These are phyloP conservation scores for Argyrosomus japonicus DNA, from an alignment of 2,113 vertebrate species.

Conservation along the genomic window DNA sequence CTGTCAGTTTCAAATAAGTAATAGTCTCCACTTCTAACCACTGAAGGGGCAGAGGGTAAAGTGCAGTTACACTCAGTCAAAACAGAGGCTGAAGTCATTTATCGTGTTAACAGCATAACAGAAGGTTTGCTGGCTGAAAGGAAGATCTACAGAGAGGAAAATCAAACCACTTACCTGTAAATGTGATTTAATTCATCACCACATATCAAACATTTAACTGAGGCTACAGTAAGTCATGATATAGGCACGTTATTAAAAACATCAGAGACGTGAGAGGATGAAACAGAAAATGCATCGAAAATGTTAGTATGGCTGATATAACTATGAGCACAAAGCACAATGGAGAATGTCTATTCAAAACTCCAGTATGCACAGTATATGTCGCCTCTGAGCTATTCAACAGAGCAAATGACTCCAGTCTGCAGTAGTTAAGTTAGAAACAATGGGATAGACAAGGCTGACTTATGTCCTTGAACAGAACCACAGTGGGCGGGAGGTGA, in stretches of 20 bases:
- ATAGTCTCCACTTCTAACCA: slow-evolving; percentile 99
- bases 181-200: background rate
- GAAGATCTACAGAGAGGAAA: slow-evolving; percentile 3
- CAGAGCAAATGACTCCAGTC: slow-evolving; percentile 54
- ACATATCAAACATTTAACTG: background rate
- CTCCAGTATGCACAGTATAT: slow-evolving; percentile 26
- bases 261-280: background rate
- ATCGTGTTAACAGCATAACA: slow-evolving; percentile 4
- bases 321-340: slow-evolving; percentile 44
- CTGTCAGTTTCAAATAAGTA: slow-evolving; percentile 99
- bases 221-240: background rate
- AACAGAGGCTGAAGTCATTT: background rate
- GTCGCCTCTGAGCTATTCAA: slow-evolving; percentile 24
- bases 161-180: slow-evolving; percentile 26
- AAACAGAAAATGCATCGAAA: slow-evolving; percentile 11
- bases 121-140: slow-evolving; percentile 19
- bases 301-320: slow-evolving; percentile 11
- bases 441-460: slow-evolving; percentile 80
- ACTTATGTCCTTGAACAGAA: slow-evolving; percentile 99
- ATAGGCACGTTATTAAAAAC: slow-evolving; percentile 3
- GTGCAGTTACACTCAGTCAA: slow-evolving; percentile 48
- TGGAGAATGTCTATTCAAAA: slow-evolving; percentile 15
- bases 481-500: slow-evolving; percentile 70
- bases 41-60: slow-evolving; percentile 87
- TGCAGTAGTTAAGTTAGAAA: slow-evolving; percentile 63